Conservation (phyloP, 2,888 invertebrate genomes). For the Icerya purchasi region DNA sequence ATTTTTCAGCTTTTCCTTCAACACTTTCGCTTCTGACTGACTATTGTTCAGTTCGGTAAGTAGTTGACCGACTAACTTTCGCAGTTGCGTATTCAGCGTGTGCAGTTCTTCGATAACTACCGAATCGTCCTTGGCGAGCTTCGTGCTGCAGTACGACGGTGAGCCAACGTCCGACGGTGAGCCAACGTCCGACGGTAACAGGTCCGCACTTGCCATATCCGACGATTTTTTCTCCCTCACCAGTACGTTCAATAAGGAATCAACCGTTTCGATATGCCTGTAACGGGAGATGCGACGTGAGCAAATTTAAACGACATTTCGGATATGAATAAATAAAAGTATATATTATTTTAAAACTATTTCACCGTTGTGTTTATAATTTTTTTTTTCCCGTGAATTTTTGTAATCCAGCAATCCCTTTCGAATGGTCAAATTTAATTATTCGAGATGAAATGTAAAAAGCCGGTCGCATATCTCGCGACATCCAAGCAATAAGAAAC, state of each 20-base stretch:
- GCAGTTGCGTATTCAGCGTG: slow-evolving; percentile 39
- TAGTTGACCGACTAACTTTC: slow-evolving; percentile 34
- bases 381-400: no score
- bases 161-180: slow-evolving; percentile 17
- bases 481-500: no score
- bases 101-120: slow-evolving; percentile 43
- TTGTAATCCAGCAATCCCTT: no score
- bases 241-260: slow-evolving; percentile 33
- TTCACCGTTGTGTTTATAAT: no score
- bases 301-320: no score
- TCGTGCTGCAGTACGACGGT: slow-evolving; percentile 23
- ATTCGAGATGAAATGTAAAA: no score
- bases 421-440: no score
- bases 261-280: slow-evolving; percentile 42
- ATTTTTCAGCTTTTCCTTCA: slow-evolving; percentile 20
- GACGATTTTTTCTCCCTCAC: slow-evolving; percentile 15
- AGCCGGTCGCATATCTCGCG: no score
- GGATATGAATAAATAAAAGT: no score
- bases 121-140: slow-evolving; percentile 37
- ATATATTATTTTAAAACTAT: no score
- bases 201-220: neutral
- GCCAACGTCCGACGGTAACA: slow-evolving; percentile 8
- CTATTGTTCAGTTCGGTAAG: slow-evolving; percentile 41
- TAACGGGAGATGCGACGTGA: no score
- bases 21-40: slow-evolving; percentile 34